Evolutionary conservation across 2,888 invertebrate genomes (phyloP).

Genomic region (Sialis lutaria): DNA sequence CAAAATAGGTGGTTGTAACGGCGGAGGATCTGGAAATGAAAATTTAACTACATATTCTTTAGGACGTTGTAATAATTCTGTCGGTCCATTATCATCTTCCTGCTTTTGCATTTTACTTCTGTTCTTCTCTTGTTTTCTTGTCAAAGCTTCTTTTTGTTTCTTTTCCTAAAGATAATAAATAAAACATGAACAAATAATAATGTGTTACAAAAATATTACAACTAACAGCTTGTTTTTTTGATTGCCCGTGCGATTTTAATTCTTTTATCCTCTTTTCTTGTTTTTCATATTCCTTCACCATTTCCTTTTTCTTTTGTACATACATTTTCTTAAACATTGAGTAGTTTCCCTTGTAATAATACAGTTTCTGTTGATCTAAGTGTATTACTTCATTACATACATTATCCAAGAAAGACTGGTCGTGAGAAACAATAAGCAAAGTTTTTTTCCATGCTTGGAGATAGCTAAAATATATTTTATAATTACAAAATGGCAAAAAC

Average conservation of each 20-base stretch:
- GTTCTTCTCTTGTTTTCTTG: slow-evolving; percentile 86
- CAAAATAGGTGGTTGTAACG: slow-evolving; percentile 90
- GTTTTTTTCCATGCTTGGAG: slow-evolving; percentile 99
- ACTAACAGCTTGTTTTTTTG: slow-evolving; percentile 76
- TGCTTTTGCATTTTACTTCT: slow-evolving; percentile 61
- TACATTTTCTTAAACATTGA: slow-evolving; percentile 99
- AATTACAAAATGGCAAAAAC: background rate
- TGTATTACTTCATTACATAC: slow-evolving; percentile 99
- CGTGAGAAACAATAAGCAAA: slow-evolving; percentile 93
- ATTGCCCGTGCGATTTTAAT: slow-evolving; percentile 86
- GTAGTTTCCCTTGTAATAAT: slow-evolving; percentile 96
- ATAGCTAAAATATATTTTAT: slow-evolving; percentile 42
- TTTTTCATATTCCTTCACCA: slow-evolving; percentile 93
- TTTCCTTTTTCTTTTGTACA: slow-evolving; percentile 86
- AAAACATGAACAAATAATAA: slow-evolving; percentile 1
- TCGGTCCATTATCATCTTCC: slow-evolving; percentile 63
- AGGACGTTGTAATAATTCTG: slow-evolving; percentile 73
- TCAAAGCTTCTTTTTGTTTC: slow-evolving; percentile 80
- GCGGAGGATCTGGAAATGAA: slow-evolving; percentile 91
- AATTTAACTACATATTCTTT: slow-evolving; percentile 97
- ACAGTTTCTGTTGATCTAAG: slow-evolving; percentile 82
- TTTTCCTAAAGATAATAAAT: slow-evolving; percentile 41
- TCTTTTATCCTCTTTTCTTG: slow-evolving; percentile 94
- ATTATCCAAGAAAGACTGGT: slow-evolving; percentile 98
- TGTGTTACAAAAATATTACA: slow-evolving; percentile 3